Base-by-base conservation (phyloP, 2,888 invertebrate genomes). In the Eledona agricola region DNA sequence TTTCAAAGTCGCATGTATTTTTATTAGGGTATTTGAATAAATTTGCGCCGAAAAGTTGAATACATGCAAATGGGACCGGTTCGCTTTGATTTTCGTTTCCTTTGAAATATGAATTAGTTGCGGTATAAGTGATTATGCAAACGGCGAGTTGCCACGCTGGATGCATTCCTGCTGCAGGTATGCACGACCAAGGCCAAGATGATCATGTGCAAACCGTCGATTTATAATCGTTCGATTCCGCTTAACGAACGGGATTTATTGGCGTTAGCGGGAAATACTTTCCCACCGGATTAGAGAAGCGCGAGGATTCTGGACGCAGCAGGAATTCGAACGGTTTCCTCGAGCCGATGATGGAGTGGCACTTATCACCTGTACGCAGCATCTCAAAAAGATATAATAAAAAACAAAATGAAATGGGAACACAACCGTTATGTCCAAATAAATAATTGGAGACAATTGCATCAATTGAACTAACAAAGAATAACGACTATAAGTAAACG, bases 111-210 rank as follows among this genome's bases (percentile, higher is more conserved):
- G 22, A 32, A 26, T 31, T 42, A 31, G 15, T 13, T 15, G n/a
- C 11, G 11, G 20, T 32, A 23, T 31, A 28, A 42, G 19, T n/a
- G n/a, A 19, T 35, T 35, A 46, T 26, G 25, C 32, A 31, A 40
- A 50, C 23, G 16, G 5, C 17, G 51, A 45, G 55, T 55, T 58
- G 55, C 50, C 34, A 56, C 43, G 58, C 51, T 25, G 51, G 37
- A 46, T 34, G 51, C 56, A 43, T 51, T 37, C 19, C 29, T 26
- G 5, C 20, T 20, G 17, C 38, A 56, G 51, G 56, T 49, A 56
- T 58, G 58, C 51, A 38, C 7, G 43, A 16, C 37, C 54, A 50
- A 54, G 54, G 54, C 32, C 38, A 38, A 38, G 54, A 54, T 50
- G 54, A 50, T 49, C 54, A 49, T 42, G 47, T 35, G 51, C 42